phyloP scores from a whole-genome alignment of 2,888 invertebrate genomes.

The Conops quadrifasciatus region DNA sequence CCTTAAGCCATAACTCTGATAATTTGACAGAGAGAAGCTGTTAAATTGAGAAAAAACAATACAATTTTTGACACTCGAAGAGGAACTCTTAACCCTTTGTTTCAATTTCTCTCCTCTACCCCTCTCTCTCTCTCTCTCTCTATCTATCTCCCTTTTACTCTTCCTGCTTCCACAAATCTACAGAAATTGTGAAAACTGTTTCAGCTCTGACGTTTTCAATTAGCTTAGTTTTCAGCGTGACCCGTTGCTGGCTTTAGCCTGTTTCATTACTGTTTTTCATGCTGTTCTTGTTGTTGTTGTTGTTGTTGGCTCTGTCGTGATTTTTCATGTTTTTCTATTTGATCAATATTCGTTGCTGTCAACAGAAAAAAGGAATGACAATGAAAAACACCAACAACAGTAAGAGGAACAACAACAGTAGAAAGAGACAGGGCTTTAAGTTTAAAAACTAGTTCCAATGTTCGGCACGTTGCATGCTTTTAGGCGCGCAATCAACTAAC shows the following conservation, averaged over 20 bases:
- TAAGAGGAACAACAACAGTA: neutral
- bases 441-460: neutral
- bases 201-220: constrained; percentile 2
- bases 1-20: too few relatives aligned
- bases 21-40: too few relatives aligned
- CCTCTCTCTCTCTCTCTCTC: neutral
- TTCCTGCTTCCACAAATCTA: neutral
- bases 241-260: neutral
- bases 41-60: too few relatives aligned
- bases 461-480: constrained; percentile 12
- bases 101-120: neutral
- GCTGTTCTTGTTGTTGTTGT: neutral
- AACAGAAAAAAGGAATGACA: neutral
- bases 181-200: neutral
- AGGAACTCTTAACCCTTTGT: too few relatives aligned
- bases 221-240: constrained; percentile 1
- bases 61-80: too few relatives aligned
- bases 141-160: neutral
- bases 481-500: constrained; percentile 14
- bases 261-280: neutral
- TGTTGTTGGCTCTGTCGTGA: neutral
- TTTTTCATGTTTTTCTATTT: constrained; percentile 13
- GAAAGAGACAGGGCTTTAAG: neutral
- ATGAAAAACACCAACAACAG: neutral
- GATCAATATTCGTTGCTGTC: neutral